Conservation (phyloP, 2,113 vertebrate genomes). For the Gobio gobio region DNA sequence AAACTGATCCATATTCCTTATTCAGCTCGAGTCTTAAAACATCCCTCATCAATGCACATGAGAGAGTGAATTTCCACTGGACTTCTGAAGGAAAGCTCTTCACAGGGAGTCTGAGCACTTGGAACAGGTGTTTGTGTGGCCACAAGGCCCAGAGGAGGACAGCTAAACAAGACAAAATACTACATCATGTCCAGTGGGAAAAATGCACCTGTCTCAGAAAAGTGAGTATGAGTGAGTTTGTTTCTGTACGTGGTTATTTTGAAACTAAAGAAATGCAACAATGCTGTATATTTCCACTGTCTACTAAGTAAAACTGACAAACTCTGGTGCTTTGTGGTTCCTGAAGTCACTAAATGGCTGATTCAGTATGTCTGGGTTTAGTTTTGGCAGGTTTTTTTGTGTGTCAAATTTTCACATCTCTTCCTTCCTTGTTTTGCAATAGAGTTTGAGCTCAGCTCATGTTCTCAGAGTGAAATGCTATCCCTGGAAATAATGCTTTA, state of each 20-base stretch:
- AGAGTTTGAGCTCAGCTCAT: neutral
- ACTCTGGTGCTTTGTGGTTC: neutral
- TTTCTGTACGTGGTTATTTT: neutral
- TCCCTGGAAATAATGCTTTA: neutral
- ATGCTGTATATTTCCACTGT: neutral
- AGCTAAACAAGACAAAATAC: neutral
- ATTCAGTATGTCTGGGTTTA: conserved; percentile 38
- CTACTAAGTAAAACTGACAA: neutral
- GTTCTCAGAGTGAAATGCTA: neutral
- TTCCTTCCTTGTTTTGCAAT: conserved; percentile 59
- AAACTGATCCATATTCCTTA: neutral
- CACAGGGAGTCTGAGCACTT: conserved; percentile 13
- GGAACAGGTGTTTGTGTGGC: conserved; percentile 38
- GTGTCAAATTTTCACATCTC: conserved; percentile 37
- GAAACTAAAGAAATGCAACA: neutral
- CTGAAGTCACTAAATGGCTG: conserved; percentile 7
- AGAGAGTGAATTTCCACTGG: neutral
- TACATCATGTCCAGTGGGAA: conserved; percentile 74
- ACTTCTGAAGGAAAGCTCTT: conserved; percentile 8
- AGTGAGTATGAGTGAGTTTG: conserved; percentile 66
- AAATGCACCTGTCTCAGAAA: conserved; percentile 62
- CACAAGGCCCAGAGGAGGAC: conserved; percentile 55
- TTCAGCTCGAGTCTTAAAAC: neutral
- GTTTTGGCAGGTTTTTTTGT: conserved; percentile 19
- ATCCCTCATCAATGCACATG: neutral